Evolutionary conservation across 1,140 invertebrate genomes (phyloP).

Genomic region (Pemphigus obesinymphae): DNA sequence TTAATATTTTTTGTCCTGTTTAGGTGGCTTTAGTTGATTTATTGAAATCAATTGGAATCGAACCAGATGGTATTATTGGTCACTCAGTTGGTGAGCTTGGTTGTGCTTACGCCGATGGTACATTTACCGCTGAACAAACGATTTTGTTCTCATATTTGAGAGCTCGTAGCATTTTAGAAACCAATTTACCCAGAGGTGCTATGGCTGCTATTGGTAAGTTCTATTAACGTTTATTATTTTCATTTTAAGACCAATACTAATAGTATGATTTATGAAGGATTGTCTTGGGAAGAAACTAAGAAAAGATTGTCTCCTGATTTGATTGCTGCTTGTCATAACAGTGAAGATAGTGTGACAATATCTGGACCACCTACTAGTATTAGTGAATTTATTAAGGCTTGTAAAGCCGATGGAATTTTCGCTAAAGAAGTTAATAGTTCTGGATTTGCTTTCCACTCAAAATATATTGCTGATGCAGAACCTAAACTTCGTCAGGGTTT

Average conservation of each 20-base stretch:
- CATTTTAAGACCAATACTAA: background rate
- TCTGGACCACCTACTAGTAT: slow-evolving; percentile 75
- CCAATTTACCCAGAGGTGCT: slow-evolving; percentile 54
- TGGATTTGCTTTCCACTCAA: slow-evolving; percentile 76
- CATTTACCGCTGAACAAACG: slow-evolving; percentile 61
- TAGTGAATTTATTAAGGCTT: slow-evolving; percentile 62
- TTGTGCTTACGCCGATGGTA: slow-evolving; percentile 67
- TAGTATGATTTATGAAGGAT: background rate
- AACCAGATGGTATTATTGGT: slow-evolving; percentile 63
- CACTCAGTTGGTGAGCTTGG: slow-evolving; percentile 66
- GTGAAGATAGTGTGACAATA: slow-evolving; percentile 61
- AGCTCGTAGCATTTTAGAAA: slow-evolving; percentile 58
- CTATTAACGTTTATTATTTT: background rate
- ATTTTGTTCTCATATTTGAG: slow-evolving; percentile 61
- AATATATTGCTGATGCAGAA: slow-evolving; percentile 54
- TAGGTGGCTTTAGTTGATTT: slow-evolving; percentile 76
- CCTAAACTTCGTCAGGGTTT: slow-evolving; percentile 54
- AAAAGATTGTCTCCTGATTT: slow-evolving; percentile 56
- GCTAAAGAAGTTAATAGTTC: slow-evolving; percentile 74
- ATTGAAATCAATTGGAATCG: slow-evolving; percentile 54
- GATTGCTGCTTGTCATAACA: slow-evolving; percentile 81
- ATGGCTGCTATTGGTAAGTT: slow-evolving; percentile 57
- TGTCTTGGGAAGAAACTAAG: slow-evolving; percentile 32
- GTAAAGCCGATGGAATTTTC: slow-evolving; percentile 71
- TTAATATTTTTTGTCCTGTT: background rate